Conservation (phyloP, 1,140 invertebrate species). For the Apis cerana region DNA sequence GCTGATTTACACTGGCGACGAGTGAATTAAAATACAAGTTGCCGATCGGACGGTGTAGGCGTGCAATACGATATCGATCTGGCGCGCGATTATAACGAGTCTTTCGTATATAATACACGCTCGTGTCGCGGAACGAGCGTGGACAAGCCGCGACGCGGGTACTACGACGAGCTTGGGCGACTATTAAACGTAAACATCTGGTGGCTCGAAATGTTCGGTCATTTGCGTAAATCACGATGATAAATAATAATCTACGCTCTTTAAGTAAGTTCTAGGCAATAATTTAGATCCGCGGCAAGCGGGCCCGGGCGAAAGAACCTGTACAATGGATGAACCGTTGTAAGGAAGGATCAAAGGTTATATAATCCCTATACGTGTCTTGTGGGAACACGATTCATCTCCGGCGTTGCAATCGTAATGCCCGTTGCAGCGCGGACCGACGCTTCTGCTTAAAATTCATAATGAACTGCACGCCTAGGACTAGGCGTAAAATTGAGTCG, state of each 20-base stretch:
- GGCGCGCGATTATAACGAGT: constrained; percentile 26
- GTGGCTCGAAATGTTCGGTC: constrained; percentile 67
- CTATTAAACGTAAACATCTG: constrained; percentile 68
- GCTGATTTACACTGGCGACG: constrained; percentile 50
- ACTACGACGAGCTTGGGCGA: constrained; percentile 18
- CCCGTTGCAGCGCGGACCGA: constrained; percentile 30
- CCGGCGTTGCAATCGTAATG: constrained; percentile 65
- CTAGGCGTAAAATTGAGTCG: constrained; percentile 49
- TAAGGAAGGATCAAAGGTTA: constrained; percentile 68
- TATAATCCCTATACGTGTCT: constrained; percentile 68
- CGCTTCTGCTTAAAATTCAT: constrained; percentile 65
- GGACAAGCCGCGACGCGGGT: constrained; percentile 21
- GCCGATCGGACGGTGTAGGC: constrained; percentile 43
- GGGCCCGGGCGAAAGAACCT: constrained; percentile 63
- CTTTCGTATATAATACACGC: neutral
- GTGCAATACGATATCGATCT: constrained; percentile 50
- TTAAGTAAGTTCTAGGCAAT: constrained; percentile 68
- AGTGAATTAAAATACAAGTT: constrained; percentile 56
- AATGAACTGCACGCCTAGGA: constrained; percentile 58
- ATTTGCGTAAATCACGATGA: constrained; percentile 70
- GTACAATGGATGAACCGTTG: constrained; percentile 69
- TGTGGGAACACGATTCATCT: constrained; percentile 70
- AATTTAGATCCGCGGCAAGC: constrained; percentile 63
- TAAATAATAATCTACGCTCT: constrained; percentile 69
- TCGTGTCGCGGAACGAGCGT: constrained; percentile 6